These are phyloP conservation scores for Palythoa grandiflora DNA, from an alignment of 92 coral and sea anemone genomes.

Conservation along the genomic window DNA sequence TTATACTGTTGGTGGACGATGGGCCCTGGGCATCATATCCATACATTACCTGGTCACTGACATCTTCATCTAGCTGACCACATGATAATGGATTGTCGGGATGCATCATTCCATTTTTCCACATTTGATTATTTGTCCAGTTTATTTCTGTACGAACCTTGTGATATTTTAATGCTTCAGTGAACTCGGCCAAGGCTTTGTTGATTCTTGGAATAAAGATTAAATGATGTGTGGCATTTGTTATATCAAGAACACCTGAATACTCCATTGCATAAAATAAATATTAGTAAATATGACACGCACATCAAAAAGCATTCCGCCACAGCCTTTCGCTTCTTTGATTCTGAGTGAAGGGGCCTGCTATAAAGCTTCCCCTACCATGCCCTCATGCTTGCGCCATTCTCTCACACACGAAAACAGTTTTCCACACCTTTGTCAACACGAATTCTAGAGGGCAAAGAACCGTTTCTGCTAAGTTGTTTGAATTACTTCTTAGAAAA, in stretches of 20 bases:
- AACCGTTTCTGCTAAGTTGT: too few relatives aligned
- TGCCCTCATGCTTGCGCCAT: slow-evolving; percentile 76
- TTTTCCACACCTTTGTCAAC: slow-evolving; percentile 78
- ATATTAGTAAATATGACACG: slow-evolving; percentile 65
- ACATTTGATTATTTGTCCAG: too few relatives aligned
- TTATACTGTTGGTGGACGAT: slow-evolving; percentile 15
- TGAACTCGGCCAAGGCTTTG: too few relatives aligned
- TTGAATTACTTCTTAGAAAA: too few relatives aligned
- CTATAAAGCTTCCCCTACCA: slow-evolving; percentile 73
- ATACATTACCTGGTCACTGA: slow-evolving; percentile 16
- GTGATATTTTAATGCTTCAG: too few relatives aligned
- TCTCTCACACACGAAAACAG: slow-evolving; percentile 66
- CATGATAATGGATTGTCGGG: slow-evolving; percentile 11
- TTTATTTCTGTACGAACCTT: too few relatives aligned
- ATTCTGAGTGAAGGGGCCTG: slow-evolving; percentile 75
- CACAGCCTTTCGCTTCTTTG: slow-evolving; percentile 64
- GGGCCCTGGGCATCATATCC: slow-evolving; percentile 34
- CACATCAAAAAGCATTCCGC: slow-evolving; percentile 60
- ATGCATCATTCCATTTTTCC: background rate
- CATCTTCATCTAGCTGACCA: slow-evolving; percentile 13
- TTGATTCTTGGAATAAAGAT: slow-evolving; percentile 42
- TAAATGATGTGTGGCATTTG: slow-evolving; percentile 43
- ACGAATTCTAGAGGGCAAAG: slow-evolving; percentile 75
- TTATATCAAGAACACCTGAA: slow-evolving; percentile 45
- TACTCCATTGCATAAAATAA: slow-evolving; percentile 64